Evolutionary conservation across 2,888 invertebrate genomes (phyloP).

Genomic region (Eilema caniola): DNA sequence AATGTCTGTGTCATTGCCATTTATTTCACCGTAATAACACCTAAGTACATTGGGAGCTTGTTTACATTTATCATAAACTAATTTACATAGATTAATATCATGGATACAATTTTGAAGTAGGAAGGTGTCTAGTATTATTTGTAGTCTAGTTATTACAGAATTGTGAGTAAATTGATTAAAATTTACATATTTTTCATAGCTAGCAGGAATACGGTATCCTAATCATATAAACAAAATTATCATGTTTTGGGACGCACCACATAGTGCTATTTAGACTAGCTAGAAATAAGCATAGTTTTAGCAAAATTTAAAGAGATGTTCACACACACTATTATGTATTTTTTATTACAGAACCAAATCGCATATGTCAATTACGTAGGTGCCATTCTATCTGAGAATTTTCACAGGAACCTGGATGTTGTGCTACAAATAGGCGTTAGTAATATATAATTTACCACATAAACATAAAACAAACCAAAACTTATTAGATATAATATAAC

Average conservation of each 20-base stretch:
- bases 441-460: background rate
- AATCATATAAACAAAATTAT: too few relatives aligned
- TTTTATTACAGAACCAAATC: too few relatives aligned
- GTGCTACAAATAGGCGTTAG: background rate
- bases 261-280: too few relatives aligned
- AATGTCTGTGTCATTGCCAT: conserved; percentile 73
- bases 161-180: too few relatives aligned
- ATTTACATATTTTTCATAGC: too few relatives aligned
- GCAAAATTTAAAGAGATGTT: too few relatives aligned
- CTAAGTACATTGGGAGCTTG: conserved; percentile 47
- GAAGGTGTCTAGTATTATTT: background rate
- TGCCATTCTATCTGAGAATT: background rate
- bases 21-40: conserved; percentile 57
- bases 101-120: background rate
- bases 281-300: too few relatives aligned
- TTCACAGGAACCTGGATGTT: background rate
- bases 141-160: background rate
- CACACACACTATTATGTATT: too few relatives aligned
- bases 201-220: too few relatives aligned
- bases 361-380: too few relatives aligned
- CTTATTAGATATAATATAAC: background rate
- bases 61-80: conserved; percentile 18
- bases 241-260: too few relatives aligned
- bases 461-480: background rate
- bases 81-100: conserved; percentile 7